Percentiles rank a stretch among this genome's conserved stretches.
Conservation (phyloP, 2,888 invertebrate genomes). For the Dryobotodes eremita region DNA sequence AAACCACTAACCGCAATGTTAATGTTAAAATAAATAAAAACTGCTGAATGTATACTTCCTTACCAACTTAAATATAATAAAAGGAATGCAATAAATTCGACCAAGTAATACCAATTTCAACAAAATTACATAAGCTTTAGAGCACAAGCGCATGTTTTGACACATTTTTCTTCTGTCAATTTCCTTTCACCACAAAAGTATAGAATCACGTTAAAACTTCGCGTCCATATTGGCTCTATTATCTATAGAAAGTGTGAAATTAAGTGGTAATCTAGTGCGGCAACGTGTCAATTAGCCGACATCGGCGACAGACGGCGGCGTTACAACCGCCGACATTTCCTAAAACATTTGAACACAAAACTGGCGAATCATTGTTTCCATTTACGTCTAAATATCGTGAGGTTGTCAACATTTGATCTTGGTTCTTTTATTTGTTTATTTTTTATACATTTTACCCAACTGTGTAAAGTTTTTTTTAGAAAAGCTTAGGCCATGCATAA, state of each 20-base stretch:
- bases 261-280: conserved; percentile 83
- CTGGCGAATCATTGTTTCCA: conserved; percentile 89
- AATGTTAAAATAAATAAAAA: not conserved
- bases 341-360: conserved; percentile 87
- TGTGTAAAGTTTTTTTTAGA: not conserved
- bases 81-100: conserved; percentile 1
- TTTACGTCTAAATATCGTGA: conserved; percentile 80
- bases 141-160: conserved; percentile 33
- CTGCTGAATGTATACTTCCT: not conserved
- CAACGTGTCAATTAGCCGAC: conserved; percentile 85
- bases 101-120: conserved; percentile 17
- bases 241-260: conserved; percentile 87
- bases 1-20: not conserved
- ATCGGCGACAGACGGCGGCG: conserved; percentile 77
- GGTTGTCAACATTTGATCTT: conserved; percentile 76
- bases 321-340: conserved; percentile 82
- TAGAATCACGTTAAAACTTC: conserved; percentile 74
- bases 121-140: conserved; percentile 33
- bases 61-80: conserved; percentile 17
- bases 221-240: conserved; percentile 73
- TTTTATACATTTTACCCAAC: not conserved
- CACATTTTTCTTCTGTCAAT: conserved; percentile 65
- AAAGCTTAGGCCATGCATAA: too few relatives aligned
- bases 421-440: conserved; percentile 2
- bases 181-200: conserved; percentile 76